phyloP scores from a whole-genome alignment of 2,888 invertebrate genomes.

The Laothoe populi region DNA sequence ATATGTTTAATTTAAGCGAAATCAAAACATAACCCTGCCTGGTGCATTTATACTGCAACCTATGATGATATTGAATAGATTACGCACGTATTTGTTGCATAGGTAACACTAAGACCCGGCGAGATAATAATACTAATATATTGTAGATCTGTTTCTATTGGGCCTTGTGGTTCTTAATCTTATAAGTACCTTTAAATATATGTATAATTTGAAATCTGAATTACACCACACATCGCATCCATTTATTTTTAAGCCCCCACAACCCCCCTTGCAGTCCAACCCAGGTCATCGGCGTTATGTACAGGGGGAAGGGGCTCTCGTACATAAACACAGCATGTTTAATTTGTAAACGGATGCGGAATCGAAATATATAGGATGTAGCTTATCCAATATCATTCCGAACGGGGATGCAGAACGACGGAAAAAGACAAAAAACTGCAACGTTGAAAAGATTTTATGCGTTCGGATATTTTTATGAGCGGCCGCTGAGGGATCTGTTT shows the following conservation, averaged over 20 bases:
- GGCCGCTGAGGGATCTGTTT: conserved; percentile 33
- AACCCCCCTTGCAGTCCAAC: conserved; percentile 23
- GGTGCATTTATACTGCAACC: too few species aligned
- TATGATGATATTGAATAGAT: too few species aligned
- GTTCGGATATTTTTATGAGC: conserved; percentile 59
- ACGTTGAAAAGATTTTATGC: conserved; percentile 53
- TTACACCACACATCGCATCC: neutral
- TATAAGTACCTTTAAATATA: neutral
- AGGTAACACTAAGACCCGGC: too few species aligned
- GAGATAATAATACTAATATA: too few species aligned
- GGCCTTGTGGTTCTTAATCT: too few species aligned
- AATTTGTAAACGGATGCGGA: conserved; percentile 76
- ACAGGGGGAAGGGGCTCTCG: conserved; percentile 44
- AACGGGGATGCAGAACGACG: conserved; percentile 52
- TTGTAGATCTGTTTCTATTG: too few species aligned
- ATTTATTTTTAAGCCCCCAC: conserved; percentile 6
- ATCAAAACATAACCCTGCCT: too few species aligned
- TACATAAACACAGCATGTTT: conserved; percentile 64
- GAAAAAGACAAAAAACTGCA: conserved; percentile 48
- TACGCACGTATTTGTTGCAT: too few species aligned
- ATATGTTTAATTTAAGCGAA: too few species aligned
- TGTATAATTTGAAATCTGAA: neutral
- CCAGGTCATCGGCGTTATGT: conserved; percentile 28
- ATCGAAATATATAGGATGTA: conserved; percentile 65
- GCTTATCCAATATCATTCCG: conserved; percentile 59